Conservation (phyloP, 2,797 vertebrate species). For the Carcharodon carcharias region DNA sequence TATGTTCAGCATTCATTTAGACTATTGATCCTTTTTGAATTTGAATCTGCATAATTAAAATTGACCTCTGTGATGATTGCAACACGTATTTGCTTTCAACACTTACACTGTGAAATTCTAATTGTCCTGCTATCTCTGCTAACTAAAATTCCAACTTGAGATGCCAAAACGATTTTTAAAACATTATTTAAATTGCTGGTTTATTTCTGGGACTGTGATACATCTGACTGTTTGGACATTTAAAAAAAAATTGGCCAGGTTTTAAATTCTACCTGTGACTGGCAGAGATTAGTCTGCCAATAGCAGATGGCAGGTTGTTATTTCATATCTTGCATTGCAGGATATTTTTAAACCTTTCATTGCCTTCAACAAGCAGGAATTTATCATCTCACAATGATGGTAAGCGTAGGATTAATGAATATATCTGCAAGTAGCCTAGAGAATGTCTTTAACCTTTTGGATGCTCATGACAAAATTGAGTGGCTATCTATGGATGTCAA, state of each 20-base stretch:
- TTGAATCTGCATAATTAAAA: conserved; percentile 28
- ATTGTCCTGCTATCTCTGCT: conserved; percentile 15
- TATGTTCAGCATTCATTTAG: conserved; percentile 5
- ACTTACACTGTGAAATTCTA: conserved; percentile 29
- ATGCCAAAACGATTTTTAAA: conserved; percentile 32
- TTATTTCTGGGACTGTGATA: conserved; percentile 33
- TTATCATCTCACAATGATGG: conserved; percentile 17
- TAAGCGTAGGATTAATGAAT: conserved; percentile 5
- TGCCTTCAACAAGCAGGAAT: conserved; percentile 28
- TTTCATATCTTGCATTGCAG: conserved; percentile 35
- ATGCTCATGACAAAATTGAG: background rate
- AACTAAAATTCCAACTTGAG: conserved; percentile 32
- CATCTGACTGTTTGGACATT: conserved; percentile 34
- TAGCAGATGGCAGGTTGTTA: conserved; percentile 36
- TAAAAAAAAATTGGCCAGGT: conserved; percentile 25
- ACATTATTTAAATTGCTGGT: conserved; percentile 30
- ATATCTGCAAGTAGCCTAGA: conserved; percentile 1
- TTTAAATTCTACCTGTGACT: conserved; percentile 33
- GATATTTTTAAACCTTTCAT: conserved; percentile 37
- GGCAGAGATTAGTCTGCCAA: conserved; percentile 33
- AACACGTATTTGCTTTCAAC: conserved; percentile 10
- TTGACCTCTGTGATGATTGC: conserved; percentile 35
- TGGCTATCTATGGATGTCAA: background rate
- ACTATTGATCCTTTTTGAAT: conserved; percentile 5
- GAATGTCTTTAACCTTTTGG: background rate